Base-by-base conservation (phyloP, 2,113 vertebrate species). In the Corythornis cristatus region DNA sequence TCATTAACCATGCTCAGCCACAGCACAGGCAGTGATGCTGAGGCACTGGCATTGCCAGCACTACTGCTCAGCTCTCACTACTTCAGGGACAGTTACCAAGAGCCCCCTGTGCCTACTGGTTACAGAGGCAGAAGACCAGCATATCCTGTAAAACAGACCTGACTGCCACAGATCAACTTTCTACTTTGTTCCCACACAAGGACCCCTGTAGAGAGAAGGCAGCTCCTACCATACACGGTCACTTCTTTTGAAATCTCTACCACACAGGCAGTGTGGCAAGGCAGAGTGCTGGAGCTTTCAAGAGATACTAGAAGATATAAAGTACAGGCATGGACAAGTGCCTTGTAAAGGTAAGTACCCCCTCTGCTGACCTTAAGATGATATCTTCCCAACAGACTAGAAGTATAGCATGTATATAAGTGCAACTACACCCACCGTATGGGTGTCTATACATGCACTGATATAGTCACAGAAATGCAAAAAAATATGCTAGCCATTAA, bases 321-420 rank as follows among this genome's bases (percentile, higher is more conserved):
- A 89, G 31, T 45, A 51, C 8, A 64, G 74, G 20, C 43, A 75
- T 5, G 20, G 56, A 67, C 57, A 90, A 78, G 84, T 68, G 65
- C 33, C 83, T 86, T 43, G 22, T 31, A 78, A 86, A 84, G 91
- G 81, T 79, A 82, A 87, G 71, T 54, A 86, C 42, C 64, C 45
- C 82, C 75, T 91, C 71, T 92, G 35, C 94, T 89, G 91, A 93
- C 84, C 81, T 79, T 68, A 76, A 28, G 13, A 26, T 51, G 61
- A 5, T 46, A 79, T 29, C 78, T 89, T 89, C 71, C 48, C 85
- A 37, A 77, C 37, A 73, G 53, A 31, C 28, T 15, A 31, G 28
- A 83, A 65, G n/a, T 2, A 33, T 14, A 61, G 50, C 35, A 18
- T 10, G 8, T 4, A 46, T 21, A 1, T 5, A 2, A 0, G 1